phyloP scores from a whole-genome alignment of 2,797 vertebrate species.

The Manis crassicaudata region DNA sequence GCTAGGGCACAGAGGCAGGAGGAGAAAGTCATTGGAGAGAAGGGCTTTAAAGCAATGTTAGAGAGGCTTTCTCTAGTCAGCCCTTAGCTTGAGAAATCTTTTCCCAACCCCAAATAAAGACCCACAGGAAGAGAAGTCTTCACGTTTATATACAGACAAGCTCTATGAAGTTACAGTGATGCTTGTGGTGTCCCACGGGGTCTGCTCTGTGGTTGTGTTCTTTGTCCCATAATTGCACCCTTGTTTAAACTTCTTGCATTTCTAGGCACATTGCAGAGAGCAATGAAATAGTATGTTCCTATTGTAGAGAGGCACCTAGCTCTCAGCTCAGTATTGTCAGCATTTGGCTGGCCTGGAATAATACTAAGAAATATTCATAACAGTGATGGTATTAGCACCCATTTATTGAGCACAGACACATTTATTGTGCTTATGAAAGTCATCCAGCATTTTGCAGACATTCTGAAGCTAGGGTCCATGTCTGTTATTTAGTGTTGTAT shows the following conservation, averaged over 20 bases:
- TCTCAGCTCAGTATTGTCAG: neutral
- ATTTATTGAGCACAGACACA: neutral
- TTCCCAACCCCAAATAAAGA: neutral
- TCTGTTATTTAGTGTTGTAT: neutral
- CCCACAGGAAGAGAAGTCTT: neutral
- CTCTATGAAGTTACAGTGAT: neutral
- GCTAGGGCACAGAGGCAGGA: neutral
- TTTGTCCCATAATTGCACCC: neutral
- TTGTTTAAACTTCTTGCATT: conserved; percentile 16
- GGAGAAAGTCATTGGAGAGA: neutral
- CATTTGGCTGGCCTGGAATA: neutral
- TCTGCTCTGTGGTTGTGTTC: neutral
- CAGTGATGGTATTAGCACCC: neutral
- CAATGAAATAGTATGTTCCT: neutral
- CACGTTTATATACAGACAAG: neutral
- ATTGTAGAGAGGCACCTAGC: neutral
- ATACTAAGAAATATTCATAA: neutral
- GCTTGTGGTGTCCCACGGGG: neutral
- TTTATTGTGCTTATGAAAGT: neutral
- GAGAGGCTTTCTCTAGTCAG: neutral
- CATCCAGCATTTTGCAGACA: conserved; percentile 14
- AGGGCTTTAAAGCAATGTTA: neutral
- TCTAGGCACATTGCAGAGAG: neutral
- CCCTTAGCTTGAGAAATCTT: neutral
- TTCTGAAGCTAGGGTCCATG: neutral